These are phyloP conservation scores for Australoheros scitulus DNA, from an alignment of 2,113 vertebrate genomes.

Conservation along the genomic window DNA sequence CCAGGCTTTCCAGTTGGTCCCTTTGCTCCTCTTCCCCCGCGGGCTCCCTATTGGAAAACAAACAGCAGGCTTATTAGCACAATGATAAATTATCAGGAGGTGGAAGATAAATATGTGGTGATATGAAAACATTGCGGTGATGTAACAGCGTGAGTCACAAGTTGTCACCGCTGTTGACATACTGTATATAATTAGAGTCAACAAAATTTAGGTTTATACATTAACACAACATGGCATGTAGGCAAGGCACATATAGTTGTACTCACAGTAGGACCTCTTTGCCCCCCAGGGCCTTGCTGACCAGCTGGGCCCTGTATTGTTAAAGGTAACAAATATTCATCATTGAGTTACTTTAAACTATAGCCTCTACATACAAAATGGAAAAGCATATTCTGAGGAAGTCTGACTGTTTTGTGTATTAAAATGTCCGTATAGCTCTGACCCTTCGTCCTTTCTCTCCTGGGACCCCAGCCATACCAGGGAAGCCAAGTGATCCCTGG, in stretches of 20 bases:
- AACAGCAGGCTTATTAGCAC: slow-evolving; percentile 53
- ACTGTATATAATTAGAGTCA: slow-evolving; percentile 22
- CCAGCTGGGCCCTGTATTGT: slow-evolving; percentile 86
- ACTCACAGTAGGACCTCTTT: slow-evolving; percentile 88
- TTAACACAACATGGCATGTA: neutral
- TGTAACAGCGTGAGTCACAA: slow-evolving; percentile 7
- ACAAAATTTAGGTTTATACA: neutral
- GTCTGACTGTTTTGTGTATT: slow-evolving; percentile 1
- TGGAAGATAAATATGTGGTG: slow-evolving; percentile 28
- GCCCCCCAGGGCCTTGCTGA: slow-evolving; percentile 83
- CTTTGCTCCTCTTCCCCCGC: slow-evolving; percentile 84
- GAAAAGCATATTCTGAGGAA: neutral
- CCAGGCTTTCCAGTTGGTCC: slow-evolving; percentile 88
- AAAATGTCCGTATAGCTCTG: slow-evolving; percentile 61
- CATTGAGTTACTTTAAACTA: neutral
- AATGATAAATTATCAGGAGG: slow-evolving; percentile 32
- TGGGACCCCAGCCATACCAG: slow-evolving; percentile 77
- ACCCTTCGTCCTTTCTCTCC: slow-evolving; percentile 95
- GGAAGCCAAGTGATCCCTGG: slow-evolving; percentile 89
- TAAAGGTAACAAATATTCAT: slow-evolving; percentile 38
- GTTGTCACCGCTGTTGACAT: neutral
- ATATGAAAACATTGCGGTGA: slow-evolving; percentile 34
- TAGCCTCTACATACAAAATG: neutral
- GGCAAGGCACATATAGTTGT: neutral
- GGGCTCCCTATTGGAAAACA: slow-evolving; percentile 77